Evolutionary conservation across 1,140 invertebrate genomes (phyloP).

Genomic region (Temnothorax curvispinosus): DNA sequence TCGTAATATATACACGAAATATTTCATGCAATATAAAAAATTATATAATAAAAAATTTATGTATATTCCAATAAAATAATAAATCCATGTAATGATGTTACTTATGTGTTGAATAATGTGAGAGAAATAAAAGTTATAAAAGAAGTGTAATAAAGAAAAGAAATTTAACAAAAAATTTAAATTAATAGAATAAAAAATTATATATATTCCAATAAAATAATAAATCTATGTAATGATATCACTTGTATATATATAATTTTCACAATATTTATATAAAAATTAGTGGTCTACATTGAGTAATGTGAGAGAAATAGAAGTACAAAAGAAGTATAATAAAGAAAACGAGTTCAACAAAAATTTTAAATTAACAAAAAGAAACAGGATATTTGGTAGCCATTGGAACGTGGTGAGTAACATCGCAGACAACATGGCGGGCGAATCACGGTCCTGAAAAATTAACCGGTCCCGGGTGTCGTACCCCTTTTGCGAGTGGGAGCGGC

Average conservation of each 20-base stretch:
- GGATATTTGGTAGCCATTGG: background rate
- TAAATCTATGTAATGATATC: background rate
- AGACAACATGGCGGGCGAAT: conserved; percentile 34
- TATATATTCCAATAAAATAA: background rate
- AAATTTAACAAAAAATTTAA: too few species aligned
- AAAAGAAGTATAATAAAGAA: background rate
- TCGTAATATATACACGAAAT: background rate
- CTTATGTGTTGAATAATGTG: background rate
- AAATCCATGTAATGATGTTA: background rate
- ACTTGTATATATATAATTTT: background rate
- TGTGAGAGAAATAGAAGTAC: background rate
- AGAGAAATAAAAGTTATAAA: background rate
- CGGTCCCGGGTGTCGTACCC: conserved; percentile 58
- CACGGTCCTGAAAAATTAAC: conserved; percentile 69
- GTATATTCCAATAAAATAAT: background rate
- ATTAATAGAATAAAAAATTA: background rate
- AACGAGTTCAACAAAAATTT: background rate
- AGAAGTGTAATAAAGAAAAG: background rate
- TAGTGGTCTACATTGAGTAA: background rate
- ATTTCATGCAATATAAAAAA: background rate
- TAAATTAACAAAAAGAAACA: background rate
- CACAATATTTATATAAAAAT: background rate
- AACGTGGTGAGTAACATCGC: conserved; percentile 3
- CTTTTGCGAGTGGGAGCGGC: conserved; percentile 68
- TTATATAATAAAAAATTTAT: background rate